Conservation (phyloP, 1,140 invertebrate species). For the Tachypleus tridentatus region DNA sequence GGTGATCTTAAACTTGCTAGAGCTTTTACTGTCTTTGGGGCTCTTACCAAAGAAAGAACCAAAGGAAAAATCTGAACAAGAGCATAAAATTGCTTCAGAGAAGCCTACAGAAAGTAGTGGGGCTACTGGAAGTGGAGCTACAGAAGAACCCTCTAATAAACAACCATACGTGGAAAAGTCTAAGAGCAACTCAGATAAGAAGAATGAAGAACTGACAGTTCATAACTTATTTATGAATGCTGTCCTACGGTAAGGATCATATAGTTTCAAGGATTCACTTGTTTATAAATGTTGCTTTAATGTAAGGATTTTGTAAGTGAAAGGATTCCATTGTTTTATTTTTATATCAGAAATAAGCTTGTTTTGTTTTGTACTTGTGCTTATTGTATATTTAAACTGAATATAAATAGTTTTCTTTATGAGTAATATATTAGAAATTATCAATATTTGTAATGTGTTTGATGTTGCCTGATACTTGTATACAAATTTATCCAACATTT, state of each 20-base stretch:
- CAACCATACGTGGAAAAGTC: constrained; percentile 5
- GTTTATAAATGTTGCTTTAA: neutral
- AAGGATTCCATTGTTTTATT: constrained; percentile 1
- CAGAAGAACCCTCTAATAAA: neutral
- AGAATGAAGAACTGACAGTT: constrained; percentile 29
- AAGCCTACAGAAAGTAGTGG: neutral
- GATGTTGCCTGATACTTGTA: too few relatives aligned
- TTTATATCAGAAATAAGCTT: too few relatives aligned
- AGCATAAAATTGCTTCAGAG: neutral
- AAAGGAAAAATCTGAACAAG: constrained; percentile 14
- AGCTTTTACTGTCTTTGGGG: constrained; percentile 76
- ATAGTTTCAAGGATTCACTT: neutral
- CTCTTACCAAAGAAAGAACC: constrained; percentile 38
- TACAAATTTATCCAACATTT: too few relatives aligned
- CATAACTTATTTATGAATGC: constrained; percentile 41
- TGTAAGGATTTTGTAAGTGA: constrained; percentile 13
- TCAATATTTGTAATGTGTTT: too few relatives aligned
- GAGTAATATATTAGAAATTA: too few relatives aligned
- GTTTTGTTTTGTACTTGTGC: too few relatives aligned
- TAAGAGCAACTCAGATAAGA: constrained; percentile 8
- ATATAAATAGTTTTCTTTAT: too few relatives aligned
- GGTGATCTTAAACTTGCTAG: constrained; percentile 74
- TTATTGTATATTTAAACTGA: too few relatives aligned
- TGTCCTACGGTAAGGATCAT: constrained; percentile 34
- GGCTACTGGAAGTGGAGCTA: neutral